Evolutionary conservation across 2,113 vertebrate genomes (phyloP), one percentile per base, ranked within the genome.

Genomic region (Ascaphus truei): DNA sequence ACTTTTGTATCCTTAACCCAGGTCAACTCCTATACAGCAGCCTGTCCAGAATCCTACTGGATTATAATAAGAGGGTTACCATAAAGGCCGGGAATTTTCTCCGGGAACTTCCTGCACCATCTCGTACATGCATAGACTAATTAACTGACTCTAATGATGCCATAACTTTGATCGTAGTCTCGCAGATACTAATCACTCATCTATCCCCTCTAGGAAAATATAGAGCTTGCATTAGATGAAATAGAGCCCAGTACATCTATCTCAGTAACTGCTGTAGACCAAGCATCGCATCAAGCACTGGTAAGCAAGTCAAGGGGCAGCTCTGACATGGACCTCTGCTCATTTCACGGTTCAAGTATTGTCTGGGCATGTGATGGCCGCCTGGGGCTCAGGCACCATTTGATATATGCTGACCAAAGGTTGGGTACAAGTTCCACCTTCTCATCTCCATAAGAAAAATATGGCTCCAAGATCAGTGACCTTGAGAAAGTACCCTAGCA

Each of bases 211-310:
- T 86, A 99, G 97, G 97, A 99, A 84, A 96, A 96, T 84, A 93
- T 99, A 76, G 96, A 96, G 75, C 85, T 99, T 73, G 84, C 87
- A 29, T 94, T 98, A 90, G 89, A 98, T 71, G 96, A 98, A 75
- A 81, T 93, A 77, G 96, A 99, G 80, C 89, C 92, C 10, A 79
- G 77, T 76, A 80, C 77, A 37, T 92, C 89, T 34, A 85, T 85
- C 78, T 95, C 96, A 23, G 87, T 99, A 79, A 93, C 94, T 1
- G 89, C 86, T 73, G 84, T 99, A 80, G 97, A 98, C 84, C 93
- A 99, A 78, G 81, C 95, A 33, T 98, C 96, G 0, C 87, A 93
- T 73, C 96, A 98, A 84, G 89, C 94, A 20, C 87, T 98, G 95
- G 97, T 99, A 94, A 93, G 95, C 48, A 72, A 34, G 18, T 23